phyloP scores from a whole-genome alignment of 2,797 vertebrate genomes.

The Pangasius sanitwongsei region DNA sequence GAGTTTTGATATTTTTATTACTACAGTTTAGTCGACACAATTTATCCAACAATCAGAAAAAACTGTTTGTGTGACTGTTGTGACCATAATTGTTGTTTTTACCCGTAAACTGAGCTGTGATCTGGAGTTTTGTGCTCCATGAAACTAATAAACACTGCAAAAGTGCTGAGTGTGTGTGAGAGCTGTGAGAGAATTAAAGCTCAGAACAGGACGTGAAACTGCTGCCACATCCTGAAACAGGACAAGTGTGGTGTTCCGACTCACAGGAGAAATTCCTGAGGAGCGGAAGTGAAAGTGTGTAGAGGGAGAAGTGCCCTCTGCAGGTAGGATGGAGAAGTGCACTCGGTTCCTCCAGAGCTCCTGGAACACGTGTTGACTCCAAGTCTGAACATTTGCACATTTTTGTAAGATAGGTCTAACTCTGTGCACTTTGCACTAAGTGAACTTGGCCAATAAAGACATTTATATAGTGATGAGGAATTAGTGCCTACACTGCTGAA shows the following conservation, averaged over 20 bases:
- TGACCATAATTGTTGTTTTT: background rate
- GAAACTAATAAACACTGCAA: background rate
- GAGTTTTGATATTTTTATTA: background rate
- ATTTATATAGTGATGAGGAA: background rate
- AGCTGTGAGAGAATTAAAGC: background rate
- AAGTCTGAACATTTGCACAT: background rate
- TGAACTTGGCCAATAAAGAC: background rate
- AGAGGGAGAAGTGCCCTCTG: background rate
- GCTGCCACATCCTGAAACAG: background rate
- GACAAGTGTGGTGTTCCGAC: background rate
- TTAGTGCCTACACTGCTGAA: background rate
- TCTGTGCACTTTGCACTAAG: background rate
- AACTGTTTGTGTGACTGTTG: background rate
- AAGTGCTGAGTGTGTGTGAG: slow-evolving; percentile 1
- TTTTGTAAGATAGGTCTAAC: background rate
- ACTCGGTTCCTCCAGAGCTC: background rate
- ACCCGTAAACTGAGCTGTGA: background rate
- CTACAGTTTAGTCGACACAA: background rate
- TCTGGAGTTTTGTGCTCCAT: background rate
- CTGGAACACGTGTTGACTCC: background rate
- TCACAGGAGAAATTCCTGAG: background rate
- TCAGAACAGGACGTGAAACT: background rate
- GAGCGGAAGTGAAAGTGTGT: background rate
- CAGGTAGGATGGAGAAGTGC: background rate
- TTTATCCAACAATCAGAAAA: background rate